Evolutionary conservation across 2,888 invertebrate species (phyloP), one percentile per base, ranked within the genome.

Genomic region (Erebia palarica): DNA sequence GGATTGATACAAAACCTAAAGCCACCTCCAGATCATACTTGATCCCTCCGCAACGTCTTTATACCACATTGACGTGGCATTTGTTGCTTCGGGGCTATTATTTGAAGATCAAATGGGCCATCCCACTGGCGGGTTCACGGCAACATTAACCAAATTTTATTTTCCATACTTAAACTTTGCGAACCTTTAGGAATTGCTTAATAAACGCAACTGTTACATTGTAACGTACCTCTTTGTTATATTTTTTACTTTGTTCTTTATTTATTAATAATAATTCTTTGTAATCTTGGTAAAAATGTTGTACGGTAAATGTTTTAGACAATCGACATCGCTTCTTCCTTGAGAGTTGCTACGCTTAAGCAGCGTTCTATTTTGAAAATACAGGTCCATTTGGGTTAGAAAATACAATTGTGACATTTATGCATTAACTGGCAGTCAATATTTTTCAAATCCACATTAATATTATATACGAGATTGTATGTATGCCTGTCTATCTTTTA

Each of bases 101-200:
- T 86, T 83, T 78, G 77, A 68, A 84, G 86, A 89, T 88, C 86
- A 86, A 90, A 90, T 89, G 86, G 88, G 82, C 86, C 80, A 86
- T 87, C 84, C 77, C 78, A 80, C 81, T 75, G 75, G 79, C 76
- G 81, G 80, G 79, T 75, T 77, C 72, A 81, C 79, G 84, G 84
- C 82, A 82, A 81, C 86, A 85, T 88, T 89, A 89, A 87, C 84
- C 79, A 77, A 81, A 85, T 80, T 89, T 88, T 88, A 88, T 86
- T 84, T 76, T 75, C 75, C 80, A 80, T 82, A 84, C 79, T 80
- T 78, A 82, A 81, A 85, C 78, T 77, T 77, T 75, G 77, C 77
- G 78, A 82, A 83, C 84, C 85, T 85, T 80, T 81, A 82, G 82
- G 85, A 86, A 84, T 81, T 78, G 79, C 80, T 79, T 76, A 78